A percentile compares a stretch with the other conserved stretches of the same genome.
Conservation (phyloP, 2,797 vertebrate species). For the Oreochromis grahami region DNA sequence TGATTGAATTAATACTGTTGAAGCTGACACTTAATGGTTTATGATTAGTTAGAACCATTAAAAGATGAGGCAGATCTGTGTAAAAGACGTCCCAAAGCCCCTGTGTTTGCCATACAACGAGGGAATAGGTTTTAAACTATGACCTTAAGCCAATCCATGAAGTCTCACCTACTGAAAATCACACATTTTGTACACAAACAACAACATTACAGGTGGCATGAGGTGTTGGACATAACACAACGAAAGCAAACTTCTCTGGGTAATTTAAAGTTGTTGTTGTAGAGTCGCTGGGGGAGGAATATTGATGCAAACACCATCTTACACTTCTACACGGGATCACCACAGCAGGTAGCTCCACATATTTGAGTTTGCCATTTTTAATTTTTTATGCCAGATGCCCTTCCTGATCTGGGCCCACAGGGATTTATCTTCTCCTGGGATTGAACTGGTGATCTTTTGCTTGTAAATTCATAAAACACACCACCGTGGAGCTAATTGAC, state of each 20-base stretch:
- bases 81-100: constrained; percentile 48
- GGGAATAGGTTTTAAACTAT: constrained; percentile 30
- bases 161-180: constrained; percentile 17
- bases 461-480: neutral
- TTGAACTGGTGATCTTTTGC: neutral
- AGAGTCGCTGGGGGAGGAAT: neutral
- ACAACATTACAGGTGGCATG: neutral
- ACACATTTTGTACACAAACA: neutral
- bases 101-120: constrained; percentile 36
- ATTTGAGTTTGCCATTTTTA: neutral
- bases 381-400: neutral
- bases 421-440: neutral
- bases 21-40: constrained; percentile 70
- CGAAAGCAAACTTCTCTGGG: neutral
- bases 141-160: constrained; percentile 28
- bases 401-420: neutral
- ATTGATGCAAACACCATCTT: neutral
- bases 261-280: neutral
- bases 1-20: constrained; percentile 64
- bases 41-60: constrained; percentile 46
- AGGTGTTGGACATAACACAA: neutral
- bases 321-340: neutral
- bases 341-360: neutral
- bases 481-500: neutral
- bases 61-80: constrained; percentile 49